Base-by-base conservation (phyloP, 1,140 invertebrate genomes). In the Drosophila tristis region DNA sequence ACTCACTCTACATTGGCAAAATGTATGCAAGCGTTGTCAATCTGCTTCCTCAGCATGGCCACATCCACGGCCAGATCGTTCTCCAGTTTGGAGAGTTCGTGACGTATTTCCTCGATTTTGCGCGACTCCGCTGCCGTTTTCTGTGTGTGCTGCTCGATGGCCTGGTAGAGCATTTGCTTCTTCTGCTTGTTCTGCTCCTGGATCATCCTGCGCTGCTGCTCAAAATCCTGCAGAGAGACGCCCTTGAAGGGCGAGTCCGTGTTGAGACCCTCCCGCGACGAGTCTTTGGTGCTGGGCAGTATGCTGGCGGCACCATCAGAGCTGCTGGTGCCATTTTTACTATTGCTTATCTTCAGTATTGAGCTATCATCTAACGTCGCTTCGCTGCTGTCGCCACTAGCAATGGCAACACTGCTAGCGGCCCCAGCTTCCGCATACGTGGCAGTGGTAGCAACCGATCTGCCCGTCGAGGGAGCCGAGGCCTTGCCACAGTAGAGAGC, bases 101-200 rank as follows among this genome's bases (percentile, higher is more conserved):
- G 94, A 79, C 96, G 95, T 53, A 96, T 95, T 74, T 95, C 94
- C 68, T 94, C 94, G 51, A 96, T 90, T 87, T 95, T 95, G 44
- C 94, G 85, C 2, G 95, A 93, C 92, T 97, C 96, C 53, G 94
- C 95, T 53, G 94, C 93, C 0, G 96, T 96, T 92, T 94, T 94
- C 91, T 95, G 95, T 42, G 95, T 95, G 92, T 95, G 95, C 90
- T 96, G 95, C 63, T 94, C 94, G 20, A 97, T 93, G 31, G 95
- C 96, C 92, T 95, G 94, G 13, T 94, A 92, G 3, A 97, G 92
- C 84, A 96, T 92, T 82, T 95, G 94, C 89, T 95, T 96, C 67
- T 95, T 94, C 68, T 94, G 94, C 78, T 95, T 94, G 92, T 96
- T 97, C 75, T 96, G 95, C 91, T 96, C 96, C 84, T 96, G 95